Conservation (phyloP, 2,888 invertebrate species). For the Drosophila subsilvestris region DNA sequence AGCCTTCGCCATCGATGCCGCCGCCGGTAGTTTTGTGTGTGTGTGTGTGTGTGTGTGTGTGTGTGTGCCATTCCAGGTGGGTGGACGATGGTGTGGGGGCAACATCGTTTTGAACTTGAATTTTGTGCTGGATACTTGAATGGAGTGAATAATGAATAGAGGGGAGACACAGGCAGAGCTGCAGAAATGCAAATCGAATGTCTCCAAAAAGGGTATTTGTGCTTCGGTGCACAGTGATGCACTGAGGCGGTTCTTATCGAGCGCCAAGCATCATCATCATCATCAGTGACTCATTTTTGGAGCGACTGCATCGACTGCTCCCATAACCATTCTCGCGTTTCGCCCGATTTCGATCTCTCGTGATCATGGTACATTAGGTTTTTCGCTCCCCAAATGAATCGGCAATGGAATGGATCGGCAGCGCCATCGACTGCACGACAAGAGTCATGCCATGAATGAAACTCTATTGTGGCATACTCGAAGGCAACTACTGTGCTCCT, state of each 20-base stretch:
- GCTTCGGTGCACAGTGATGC: background rate
- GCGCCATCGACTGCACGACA: background rate
- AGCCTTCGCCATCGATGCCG: constrained; percentile 1
- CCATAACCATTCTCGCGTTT: constrained; percentile 44
- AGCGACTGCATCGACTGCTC: constrained; percentile 50
- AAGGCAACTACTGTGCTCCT: background rate
- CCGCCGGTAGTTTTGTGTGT: background rate
- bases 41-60: background rate
- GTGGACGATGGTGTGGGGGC: background rate
- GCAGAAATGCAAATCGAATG: background rate
- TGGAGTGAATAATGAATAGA: too few species aligned
- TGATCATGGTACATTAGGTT: constrained; percentile 64
- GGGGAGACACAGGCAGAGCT: background rate
- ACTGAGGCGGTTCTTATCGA: background rate
- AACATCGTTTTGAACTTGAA: background rate
- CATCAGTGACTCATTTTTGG: constrained; percentile 15
- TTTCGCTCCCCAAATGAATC: constrained; percentile 44
- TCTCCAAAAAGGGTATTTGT: background rate
- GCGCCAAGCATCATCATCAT: constrained; percentile 10
- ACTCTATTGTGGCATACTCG: constrained; percentile 18
- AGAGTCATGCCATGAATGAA: constrained; percentile 37
- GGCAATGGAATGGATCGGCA: constrained; percentile 32
- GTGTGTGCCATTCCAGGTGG: background rate
- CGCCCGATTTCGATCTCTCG: constrained; percentile 55
- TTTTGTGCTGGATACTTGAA: background rate